A percentile compares a stretch with the other conserved stretches of the same genome.
phyloP scores from a whole-genome alignment of 1,140 invertebrate genomes.

The Drosophila bocki region DNA sequence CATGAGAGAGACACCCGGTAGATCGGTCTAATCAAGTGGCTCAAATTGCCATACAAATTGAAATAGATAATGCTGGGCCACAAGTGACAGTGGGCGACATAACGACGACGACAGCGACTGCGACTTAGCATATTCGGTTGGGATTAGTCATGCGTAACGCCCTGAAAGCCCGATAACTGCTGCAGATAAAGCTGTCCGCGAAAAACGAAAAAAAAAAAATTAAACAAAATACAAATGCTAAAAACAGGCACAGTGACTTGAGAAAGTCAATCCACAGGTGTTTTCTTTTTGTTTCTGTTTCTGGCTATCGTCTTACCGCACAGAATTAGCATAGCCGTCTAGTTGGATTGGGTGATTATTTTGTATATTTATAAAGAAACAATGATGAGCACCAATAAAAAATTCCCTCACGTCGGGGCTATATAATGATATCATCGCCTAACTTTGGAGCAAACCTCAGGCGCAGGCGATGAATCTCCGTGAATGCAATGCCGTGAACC shows the following conservation, averaged over 20 bases:
- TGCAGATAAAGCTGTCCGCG: conserved; percentile 25
- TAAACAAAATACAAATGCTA: neutral
- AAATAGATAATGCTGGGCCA: conserved; percentile 50
- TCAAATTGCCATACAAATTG: conserved; percentile 60
- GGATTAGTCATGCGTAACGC: conserved; percentile 59
- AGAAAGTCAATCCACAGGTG: conserved; percentile 43
- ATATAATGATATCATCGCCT: conserved; percentile 70
- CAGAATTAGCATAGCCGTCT: conserved; percentile 51
- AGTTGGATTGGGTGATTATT: conserved; percentile 45
- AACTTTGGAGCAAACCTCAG: conserved; percentile 55
- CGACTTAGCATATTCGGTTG: conserved; percentile 60
- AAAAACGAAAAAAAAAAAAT: neutral
- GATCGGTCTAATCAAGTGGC: conserved; percentile 49
- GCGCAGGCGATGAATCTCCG: conserved; percentile 7
- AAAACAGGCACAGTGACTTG: conserved; percentile 34
- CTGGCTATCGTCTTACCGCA: conserved; percentile 28
- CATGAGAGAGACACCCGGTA: conserved; percentile 11
- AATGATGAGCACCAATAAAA: conserved; percentile 78
- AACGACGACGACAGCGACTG: conserved; percentile 29
- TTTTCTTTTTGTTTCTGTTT: conserved; percentile 9
- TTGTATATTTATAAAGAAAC: conserved; percentile 33
- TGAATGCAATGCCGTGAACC: conserved; percentile 40
- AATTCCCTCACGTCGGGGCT: conserved; percentile 68
- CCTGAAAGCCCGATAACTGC: conserved; percentile 46
- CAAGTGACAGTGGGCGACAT: conserved; percentile 42